Base-by-base conservation (phyloP, 2,113 vertebrate species). In the Nesospiza acunhae region DNA sequence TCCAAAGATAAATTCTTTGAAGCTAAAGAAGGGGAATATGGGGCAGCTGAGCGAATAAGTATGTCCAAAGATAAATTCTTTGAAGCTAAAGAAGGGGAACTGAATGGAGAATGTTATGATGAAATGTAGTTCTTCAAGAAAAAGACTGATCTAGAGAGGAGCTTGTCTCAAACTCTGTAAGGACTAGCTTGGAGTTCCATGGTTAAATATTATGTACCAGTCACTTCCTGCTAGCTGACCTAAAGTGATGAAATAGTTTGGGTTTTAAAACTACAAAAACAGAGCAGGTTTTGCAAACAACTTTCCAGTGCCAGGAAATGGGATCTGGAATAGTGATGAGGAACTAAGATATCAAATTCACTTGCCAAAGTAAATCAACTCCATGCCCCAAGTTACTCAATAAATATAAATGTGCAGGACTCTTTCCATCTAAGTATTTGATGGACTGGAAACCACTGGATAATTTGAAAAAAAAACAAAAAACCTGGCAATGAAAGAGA, bases 361-460 rank as follows among this genome's bases (percentile, higher is more conserved):
- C 28, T 89, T 93, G 94, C 91, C 95, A 93, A 87, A 81, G 33
- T 89, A 92, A 96, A 95, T 79, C 23, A 42, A 41, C 44, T 59
- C 18, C 2, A 33, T 84, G 39, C 27, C 35, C 33, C 39, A 77
- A 11, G 8, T 74, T 80, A 70, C 37, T 73, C 86, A 90, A 33
- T 73, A 83, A 77, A 83, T 89, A 42, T 8, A 63, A 84, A 90
- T 59, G 18, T 30, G 28, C 26, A 67, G 13, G 39, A 52, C 31
- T 44, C 3, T 66, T 83, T 70, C 69, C 70, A 72, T 89, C 44
- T n/a, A 76, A 52, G 58, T 73, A 24, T 87, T 81, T 85, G 50
- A 58, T 52, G 35, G 24, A 68, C 58, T 85, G 46, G 58, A 88
- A 93, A 64, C 15, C 37, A 58, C 1, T 31, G 20, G 37, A 44